A percentile compares a stretch with the other conserved stretches of the same genome.
phyloP scores from a whole-genome alignment of 2,797 vertebrate species.

The Strix occidentalis region DNA sequence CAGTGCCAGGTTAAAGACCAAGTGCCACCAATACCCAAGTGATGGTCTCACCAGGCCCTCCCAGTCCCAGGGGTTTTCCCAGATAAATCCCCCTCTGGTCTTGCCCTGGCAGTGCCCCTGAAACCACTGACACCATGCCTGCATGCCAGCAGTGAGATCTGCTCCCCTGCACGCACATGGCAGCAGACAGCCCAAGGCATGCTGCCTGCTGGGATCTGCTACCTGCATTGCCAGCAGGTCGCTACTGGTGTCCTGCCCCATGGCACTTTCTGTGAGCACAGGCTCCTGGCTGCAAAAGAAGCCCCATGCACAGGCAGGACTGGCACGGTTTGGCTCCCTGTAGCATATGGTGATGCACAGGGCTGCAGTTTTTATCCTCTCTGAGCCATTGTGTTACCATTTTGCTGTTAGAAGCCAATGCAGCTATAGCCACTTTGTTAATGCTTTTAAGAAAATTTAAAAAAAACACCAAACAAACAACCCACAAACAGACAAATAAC shows the following conservation, averaged over 20 bases:
- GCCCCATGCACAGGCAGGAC: background rate
- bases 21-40: background rate
- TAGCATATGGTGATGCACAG: fast-evolving
- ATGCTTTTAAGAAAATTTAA: background rate
- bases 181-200: fast-evolving
- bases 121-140: background rate
- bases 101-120: background rate
- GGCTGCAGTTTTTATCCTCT: background rate
- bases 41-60: background rate
- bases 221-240: background rate
- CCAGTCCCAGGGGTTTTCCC: background rate
- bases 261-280: fast-evolving
- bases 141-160: background rate
- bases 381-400: background rate
- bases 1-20: background rate
- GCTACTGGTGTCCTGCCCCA: fast-evolving
- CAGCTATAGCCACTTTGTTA: background rate
- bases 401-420: fast-evolving
- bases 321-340: background rate
- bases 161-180: fast-evolving
- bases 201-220: background rate
- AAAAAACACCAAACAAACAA: background rate
- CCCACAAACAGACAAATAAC: background rate
- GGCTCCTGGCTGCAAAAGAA: fast-evolving
- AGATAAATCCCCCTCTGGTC: background rate